Conservation (phyloP, 2,888 invertebrate species). For the Caenorhabditis doughertyi region DNA sequence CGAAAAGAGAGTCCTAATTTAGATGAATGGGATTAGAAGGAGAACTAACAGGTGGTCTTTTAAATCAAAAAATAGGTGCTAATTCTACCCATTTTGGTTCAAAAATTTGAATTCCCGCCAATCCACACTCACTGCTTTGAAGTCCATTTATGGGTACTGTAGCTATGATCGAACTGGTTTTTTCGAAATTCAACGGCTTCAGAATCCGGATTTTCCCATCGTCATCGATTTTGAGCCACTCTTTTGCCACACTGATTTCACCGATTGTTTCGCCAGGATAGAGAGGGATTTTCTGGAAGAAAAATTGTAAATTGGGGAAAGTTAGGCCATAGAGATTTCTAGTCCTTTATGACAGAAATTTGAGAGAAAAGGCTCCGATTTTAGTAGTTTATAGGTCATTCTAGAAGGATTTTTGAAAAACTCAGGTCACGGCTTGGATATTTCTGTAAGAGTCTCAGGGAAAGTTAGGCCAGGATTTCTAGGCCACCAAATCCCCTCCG, state of each 20-base stretch:
- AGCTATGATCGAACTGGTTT: slow-evolving; percentile 62
- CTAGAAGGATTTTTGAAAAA: too few relatives aligned
- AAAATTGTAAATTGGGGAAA: not conserved
- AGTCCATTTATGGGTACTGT: slow-evolving; percentile 69
- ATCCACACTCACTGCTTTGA: slow-evolving; percentile 58
- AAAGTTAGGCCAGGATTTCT: not conserved
- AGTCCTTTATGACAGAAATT: too few relatives aligned
- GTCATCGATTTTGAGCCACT: slow-evolving; percentile 50
- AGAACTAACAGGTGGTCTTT: not conserved
- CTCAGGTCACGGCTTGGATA: too few relatives aligned
- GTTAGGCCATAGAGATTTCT: not conserved
- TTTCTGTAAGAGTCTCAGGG: too few relatives aligned
- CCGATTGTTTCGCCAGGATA: slow-evolving; percentile 52
- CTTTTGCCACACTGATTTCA: slow-evolving; percentile 52
- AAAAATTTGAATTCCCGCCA: not conserved
- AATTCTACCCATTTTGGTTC: not conserved
- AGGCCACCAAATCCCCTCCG: not conserved
- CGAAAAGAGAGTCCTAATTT: too few relatives aligned
- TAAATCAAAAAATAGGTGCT: not conserved
- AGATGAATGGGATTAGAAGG: slow-evolving; percentile 3
- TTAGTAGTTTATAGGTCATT: too few relatives aligned
- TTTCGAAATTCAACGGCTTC: slow-evolving; percentile 70
- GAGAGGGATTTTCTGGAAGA: slow-evolving; percentile 53
- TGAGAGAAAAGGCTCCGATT: too few relatives aligned
- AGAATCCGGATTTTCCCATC: slow-evolving; percentile 67